These are phyloP conservation scores for Callithrix jacchus DNA, from an alignment of 2,113 vertebrate species.

Conservation along the genomic window DNA sequence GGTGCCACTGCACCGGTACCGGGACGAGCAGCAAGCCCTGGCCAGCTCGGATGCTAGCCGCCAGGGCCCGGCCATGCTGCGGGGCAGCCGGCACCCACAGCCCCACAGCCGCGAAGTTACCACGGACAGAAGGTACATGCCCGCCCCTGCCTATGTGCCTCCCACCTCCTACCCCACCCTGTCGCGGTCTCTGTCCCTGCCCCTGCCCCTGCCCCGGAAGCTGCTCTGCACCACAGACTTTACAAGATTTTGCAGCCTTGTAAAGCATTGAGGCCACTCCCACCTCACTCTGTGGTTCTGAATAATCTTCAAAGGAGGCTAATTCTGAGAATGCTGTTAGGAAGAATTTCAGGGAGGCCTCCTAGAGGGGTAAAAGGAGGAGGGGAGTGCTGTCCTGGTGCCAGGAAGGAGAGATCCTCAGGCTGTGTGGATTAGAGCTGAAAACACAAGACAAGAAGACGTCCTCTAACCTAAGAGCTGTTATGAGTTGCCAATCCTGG, in stretches of 20 bases:
- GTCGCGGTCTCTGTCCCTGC: no score
- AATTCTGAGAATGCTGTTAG: not conserved
- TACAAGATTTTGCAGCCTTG: conserved; percentile 9
- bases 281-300: not conserved
- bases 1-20: conserved; percentile 83
- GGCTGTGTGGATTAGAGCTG: not conserved
- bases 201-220: not conserved
- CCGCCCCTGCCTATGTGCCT: fast-evolving
- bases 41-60: conserved; percentile 63
- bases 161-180: not conserved
- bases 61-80: conserved; percentile 40
- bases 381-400: not conserved
- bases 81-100: conserved; percentile 81
- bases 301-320: conserved; percentile 37
- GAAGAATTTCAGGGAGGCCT: not conserved
- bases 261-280: not conserved
- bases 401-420: not conserved
- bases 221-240: no score
- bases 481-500: not conserved
- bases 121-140: conserved; percentile 86
- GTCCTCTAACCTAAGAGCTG: not conserved
- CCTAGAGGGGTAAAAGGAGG: not conserved
- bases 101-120: conserved; percentile 66
- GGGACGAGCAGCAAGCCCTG: conserved; percentile 63
- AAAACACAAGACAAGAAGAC: not conserved